Evolutionary conservation across 2,888 invertebrate species (phyloP), one percentile per base, ranked within the genome.

Genomic region (Notocelia uddmanniana): DNA sequence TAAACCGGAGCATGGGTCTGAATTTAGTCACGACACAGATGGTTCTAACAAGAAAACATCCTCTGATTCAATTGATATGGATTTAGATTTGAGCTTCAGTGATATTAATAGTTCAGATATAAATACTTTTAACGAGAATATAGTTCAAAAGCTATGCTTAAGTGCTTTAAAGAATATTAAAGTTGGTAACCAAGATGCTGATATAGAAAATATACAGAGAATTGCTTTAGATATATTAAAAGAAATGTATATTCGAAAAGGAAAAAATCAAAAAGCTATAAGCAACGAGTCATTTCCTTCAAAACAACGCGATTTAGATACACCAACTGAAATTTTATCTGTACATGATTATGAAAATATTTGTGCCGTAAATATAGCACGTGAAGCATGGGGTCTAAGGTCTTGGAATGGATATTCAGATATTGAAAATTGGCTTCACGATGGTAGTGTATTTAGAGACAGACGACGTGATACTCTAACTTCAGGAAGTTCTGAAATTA

Each of bases 321-420:
- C 94, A 41, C 94, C 94, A n/a, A 93, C 95, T 52, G 95, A 95
- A 81, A 89, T 94, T 21, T 86, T 95, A 64, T 95, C 95, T 6
- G 94, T 95, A 60, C 95, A 95, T 78, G 95, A 96, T 80, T 96
- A 96, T 79, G 95, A 95, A 83, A 96, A 95, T 80, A 94, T 95
- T 75, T 95, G 95, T 81, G 95, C 95, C 1, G 93, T 95, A 6
- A 95, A 95, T 77, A 95, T 96, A 68, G 95, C 95, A 2, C 88
- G 95, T 74, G 95, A 95, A 81, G 95, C 95, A 18, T 95, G 95
- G 95, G 95, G 95, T 0, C 86, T 95, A 63, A 90, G 95, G 54
- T 95, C 95, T 45, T 96, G 95, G 95, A 94, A 94, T 79, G 95
- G 95, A 3, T 96, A 95, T 80, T 95, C 93, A 41, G 95, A 95